These are phyloP conservation scores for Ceyx cyanopectus DNA, from an alignment of 2,113 vertebrate genomes.

Conservation along the genomic window DNA sequence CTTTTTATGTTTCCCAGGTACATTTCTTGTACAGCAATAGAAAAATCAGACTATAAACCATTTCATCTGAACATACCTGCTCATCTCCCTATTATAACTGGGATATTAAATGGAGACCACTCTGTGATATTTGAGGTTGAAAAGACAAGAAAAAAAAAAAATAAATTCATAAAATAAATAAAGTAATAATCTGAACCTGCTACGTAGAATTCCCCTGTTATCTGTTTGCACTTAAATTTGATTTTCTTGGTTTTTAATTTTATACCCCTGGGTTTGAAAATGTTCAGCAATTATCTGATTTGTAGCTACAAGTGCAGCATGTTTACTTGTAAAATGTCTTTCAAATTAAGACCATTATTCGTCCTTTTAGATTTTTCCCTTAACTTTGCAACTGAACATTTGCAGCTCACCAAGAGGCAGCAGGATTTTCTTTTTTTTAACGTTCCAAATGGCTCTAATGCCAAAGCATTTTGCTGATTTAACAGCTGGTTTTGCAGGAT, in stretches of 20 bases:
- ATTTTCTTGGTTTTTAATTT: slow-evolving; percentile 57
- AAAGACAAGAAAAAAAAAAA: not conserved
- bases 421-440: slow-evolving; percentile 12
- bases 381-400: slow-evolving; percentile 29
- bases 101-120: not conserved
- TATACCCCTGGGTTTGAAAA: slow-evolving; percentile 27
- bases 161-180: not conserved
- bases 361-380: slow-evolving; percentile 22
- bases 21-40: slow-evolving; percentile 19
- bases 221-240: slow-evolving; percentile 37
- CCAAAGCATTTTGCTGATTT: slow-evolving; percentile 51
- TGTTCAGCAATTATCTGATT: slow-evolving; percentile 55
- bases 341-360: slow-evolving; percentile 47
- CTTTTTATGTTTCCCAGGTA: slow-evolving; percentile 36
- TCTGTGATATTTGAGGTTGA: not conserved
- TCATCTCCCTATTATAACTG: slow-evolving; percentile 34
- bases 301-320: slow-evolving; percentile 24
- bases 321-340: slow-evolving; percentile 50
- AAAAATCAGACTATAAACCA: not conserved
- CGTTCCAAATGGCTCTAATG: slow-evolving; percentile 20
- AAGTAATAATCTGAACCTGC: not conserved
- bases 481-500: slow-evolving; percentile 36
- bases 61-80: not conserved
- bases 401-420: slow-evolving; percentile 12
- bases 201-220: not conserved